phyloP scores from a whole-genome alignment of 2,113 vertebrate genomes.

The Perca flavescens region DNA sequence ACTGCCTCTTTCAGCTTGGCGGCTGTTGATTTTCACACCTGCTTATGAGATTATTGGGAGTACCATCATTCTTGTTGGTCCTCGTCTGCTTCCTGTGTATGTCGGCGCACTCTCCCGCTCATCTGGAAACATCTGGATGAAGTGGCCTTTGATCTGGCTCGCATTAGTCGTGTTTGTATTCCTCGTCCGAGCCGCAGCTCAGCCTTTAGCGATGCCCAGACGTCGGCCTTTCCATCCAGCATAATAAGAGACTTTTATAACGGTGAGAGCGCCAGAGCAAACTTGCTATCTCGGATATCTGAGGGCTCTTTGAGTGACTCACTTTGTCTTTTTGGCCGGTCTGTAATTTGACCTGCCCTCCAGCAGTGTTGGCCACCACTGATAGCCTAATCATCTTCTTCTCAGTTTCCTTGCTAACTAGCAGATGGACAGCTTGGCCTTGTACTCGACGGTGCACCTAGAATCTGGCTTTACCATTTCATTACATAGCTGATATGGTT shows the following conservation, averaged over 20 bases:
- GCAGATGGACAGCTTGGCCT: constrained; percentile 52
- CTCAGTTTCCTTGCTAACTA: constrained; percentile 56
- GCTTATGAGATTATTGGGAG: constrained; percentile 17
- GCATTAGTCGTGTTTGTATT: constrained; percentile 44
- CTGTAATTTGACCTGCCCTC: constrained; percentile 63
- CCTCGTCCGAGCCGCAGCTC: constrained; percentile 30
- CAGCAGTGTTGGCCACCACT: constrained; percentile 50
- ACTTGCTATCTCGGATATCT: constrained; percentile 45
- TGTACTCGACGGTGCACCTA: constrained; percentile 36
- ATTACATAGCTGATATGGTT: constrained; percentile 12
- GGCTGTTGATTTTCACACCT: constrained; percentile 42
- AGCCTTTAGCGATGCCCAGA: constrained; percentile 23
- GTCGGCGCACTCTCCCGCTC: constrained; percentile 20
- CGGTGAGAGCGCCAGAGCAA: constrained; percentile 5
- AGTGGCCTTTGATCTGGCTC: constrained; percentile 63
- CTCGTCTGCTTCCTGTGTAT: constrained; percentile 4
- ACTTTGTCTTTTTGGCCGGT: constrained; percentile 45
- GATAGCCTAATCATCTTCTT: constrained; percentile 68
- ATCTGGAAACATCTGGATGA: constrained; percentile 65
- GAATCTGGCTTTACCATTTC: constrained; percentile 29
- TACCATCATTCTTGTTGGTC: background rate
- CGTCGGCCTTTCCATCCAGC: background rate
- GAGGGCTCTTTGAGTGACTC: constrained; percentile 35
- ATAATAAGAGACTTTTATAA: constrained; percentile 8
- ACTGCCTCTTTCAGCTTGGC: background rate